Evolutionary conservation across 2,888 invertebrate genomes (phyloP).

Genomic region (Phoronis australis): DNA sequence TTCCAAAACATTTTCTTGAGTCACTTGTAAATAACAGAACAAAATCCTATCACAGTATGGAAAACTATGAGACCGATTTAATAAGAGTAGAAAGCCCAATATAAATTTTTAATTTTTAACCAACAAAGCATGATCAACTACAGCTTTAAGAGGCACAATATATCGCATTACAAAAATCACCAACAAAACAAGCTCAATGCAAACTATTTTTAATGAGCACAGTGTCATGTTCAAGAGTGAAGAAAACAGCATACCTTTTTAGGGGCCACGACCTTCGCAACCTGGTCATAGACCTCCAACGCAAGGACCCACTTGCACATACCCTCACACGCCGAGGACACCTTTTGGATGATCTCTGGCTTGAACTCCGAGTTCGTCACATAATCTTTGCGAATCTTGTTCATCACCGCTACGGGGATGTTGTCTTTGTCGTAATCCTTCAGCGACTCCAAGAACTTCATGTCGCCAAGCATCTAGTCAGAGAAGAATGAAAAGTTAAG

Average conservation of each 20-base stretch:
- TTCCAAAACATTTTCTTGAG: too few species aligned
- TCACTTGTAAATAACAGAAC: too few species aligned
- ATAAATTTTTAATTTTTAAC: too few species aligned
- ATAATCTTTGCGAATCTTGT: conserved; percentile 44
- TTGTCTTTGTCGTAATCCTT: conserved; percentile 52
- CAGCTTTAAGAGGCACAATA: not conserved
- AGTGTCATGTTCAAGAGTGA: too few species aligned
- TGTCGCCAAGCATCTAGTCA: conserved; percentile 47
- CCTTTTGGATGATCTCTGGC: conserved; percentile 46
- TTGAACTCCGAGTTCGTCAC: conserved; percentile 48
- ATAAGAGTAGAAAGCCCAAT: too few species aligned
- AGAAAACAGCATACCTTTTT: too few species aligned
- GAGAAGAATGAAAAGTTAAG: not conserved
- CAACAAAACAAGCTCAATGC: too few species aligned
- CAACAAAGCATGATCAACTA: not conserved
- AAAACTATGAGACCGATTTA: too few species aligned
- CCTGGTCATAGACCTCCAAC: conserved; percentile 48
- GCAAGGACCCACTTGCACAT: conserved; percentile 52
- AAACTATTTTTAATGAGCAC: too few species aligned
- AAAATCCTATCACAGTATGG: too few species aligned
- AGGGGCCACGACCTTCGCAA: conserved; percentile 50
- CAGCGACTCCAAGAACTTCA: conserved; percentile 48
- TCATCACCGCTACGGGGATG: conserved; percentile 41
- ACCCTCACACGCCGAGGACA: conserved; percentile 52
- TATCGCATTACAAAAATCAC: too few species aligned